A percentile compares a stretch with the other conserved stretches of the same genome.
Conservation (phyloP, 2,797 vertebrate genomes). For the Pelochelys cantorii region DNA sequence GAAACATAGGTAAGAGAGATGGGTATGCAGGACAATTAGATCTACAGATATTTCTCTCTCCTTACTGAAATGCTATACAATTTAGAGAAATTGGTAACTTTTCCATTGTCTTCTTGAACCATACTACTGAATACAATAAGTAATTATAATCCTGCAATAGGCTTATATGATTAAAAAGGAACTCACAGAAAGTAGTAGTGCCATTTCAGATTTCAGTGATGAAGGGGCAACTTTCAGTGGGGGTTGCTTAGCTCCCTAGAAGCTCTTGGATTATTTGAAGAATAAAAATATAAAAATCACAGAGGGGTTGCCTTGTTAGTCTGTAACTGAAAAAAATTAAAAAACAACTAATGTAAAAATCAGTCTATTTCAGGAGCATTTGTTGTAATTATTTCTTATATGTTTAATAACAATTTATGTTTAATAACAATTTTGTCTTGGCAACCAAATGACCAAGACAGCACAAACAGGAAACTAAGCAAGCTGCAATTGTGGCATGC, state of each 20-base stretch:
- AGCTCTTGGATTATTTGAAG: neutral
- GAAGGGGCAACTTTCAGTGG: neutral
- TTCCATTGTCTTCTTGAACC: neutral
- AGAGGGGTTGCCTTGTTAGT: too few species aligned
- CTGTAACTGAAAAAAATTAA: too few species aligned
- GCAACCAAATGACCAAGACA: neutral
- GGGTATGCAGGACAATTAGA: neutral
- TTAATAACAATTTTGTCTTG: neutral
- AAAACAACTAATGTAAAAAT: neutral
- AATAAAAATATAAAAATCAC: neutral
- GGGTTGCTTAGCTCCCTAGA: neutral
- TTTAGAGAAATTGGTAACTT: too few species aligned
- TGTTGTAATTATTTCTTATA: neutral
- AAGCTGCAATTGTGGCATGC: neutral
- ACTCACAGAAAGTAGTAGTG: neutral
- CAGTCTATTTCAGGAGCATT: neutral
- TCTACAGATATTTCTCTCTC: neutral
- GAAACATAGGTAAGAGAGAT: neutral
- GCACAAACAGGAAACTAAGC: neutral
- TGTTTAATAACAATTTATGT: neutral
- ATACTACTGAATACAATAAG: neutral
- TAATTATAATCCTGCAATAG: neutral
- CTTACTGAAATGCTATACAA: too few species aligned
- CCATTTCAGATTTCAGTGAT: neutral
- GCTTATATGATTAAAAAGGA: neutral